A percentile compares a stretch with the other conserved stretches of the same genome.
phyloP scores from a whole-genome alignment of 2,888 invertebrate genomes.

The Portevinia maculata region DNA sequence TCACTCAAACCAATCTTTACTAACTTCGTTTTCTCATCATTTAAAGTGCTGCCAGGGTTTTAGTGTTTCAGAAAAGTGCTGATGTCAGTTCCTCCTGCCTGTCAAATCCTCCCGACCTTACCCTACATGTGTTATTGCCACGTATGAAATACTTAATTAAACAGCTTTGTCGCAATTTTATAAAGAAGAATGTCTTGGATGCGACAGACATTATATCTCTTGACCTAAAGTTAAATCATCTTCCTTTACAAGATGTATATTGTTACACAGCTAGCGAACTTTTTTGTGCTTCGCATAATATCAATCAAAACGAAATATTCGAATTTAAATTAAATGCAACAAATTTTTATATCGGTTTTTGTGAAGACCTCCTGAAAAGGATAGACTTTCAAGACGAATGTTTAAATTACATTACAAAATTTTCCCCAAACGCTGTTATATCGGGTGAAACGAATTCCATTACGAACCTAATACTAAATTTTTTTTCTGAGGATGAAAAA shows the following conservation, averaged over 20 bases:
- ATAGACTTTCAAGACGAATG: slow-evolving; percentile 33
- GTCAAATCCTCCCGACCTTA: too few relatives aligned
- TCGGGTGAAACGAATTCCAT: slow-evolving; percentile 36
- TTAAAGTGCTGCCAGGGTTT: too few relatives aligned
- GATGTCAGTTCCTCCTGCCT: too few relatives aligned
- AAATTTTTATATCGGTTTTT: slow-evolving; percentile 33
- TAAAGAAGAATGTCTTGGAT: slow-evolving; percentile 7
- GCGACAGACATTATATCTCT: neutral
- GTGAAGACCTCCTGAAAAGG: slow-evolving; percentile 7
- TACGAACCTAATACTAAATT: slow-evolving; percentile 13
- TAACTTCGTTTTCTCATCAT: too few relatives aligned
- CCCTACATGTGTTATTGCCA: slow-evolving; percentile 33
- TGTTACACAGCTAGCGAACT: slow-evolving; percentile 20
- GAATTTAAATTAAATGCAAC: slow-evolving; percentile 7
- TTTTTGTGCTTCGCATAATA: slow-evolving; percentile 15
- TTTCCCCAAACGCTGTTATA: slow-evolving; percentile 22
- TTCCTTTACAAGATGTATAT: slow-evolving; percentile 28
- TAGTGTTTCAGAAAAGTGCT: too few relatives aligned
- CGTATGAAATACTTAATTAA: too few relatives aligned
- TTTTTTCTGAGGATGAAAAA: slow-evolving; percentile 43
- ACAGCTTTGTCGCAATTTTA: slow-evolving; percentile 30
- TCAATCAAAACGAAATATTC: neutral
- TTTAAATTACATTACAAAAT: slow-evolving; percentile 23
- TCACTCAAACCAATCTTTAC: too few relatives aligned
- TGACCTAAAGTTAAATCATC: slow-evolving; percentile 15